Evolutionary conservation across 1,140 invertebrate species (phyloP).

Genomic region (Acarapis woodi): DNA sequence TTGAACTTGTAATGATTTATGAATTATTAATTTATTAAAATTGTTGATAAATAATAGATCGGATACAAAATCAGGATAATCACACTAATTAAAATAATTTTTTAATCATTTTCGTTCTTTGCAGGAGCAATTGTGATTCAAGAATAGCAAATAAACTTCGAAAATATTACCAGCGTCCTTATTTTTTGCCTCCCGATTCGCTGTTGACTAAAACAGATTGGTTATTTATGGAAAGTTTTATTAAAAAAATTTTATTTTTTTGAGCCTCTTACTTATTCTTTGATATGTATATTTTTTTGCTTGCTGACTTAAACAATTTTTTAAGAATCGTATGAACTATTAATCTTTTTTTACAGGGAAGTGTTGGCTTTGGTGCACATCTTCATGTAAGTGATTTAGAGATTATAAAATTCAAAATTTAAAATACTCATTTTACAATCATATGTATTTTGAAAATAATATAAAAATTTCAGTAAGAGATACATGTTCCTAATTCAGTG

Average conservation of each 20-base stretch:
- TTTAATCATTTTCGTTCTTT: not conserved
- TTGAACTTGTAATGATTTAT: not conserved
- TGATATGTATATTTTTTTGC: too few relatives aligned
- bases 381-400: conserved; percentile 51
- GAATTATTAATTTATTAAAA: not conserved
- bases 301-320: too few relatives aligned
- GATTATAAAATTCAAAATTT: too few relatives aligned
- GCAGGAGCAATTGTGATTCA: conserved; percentile 63
- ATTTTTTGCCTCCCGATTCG: conserved; percentile 51
- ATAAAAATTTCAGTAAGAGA: not conserved
- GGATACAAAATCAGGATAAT: not conserved
- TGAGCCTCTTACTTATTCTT: too few relatives aligned
- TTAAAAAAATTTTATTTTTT: too few relatives aligned
- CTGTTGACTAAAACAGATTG: conserved; percentile 64
- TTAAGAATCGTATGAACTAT: too few relatives aligned
- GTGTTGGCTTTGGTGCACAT: conserved; percentile 60
- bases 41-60: not conserved
- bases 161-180: conserved; percentile 46
- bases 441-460: too few relatives aligned
- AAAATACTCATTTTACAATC: too few relatives aligned
- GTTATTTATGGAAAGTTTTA: conserved; percentile 97
- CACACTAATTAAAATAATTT: not conserved
- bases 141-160: conserved; percentile 38
- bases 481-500: not conserved
- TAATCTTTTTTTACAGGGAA: too few relatives aligned